Conservation (phyloP, 1,140 invertebrate genomes). For the Nomia melanderi region DNA sequence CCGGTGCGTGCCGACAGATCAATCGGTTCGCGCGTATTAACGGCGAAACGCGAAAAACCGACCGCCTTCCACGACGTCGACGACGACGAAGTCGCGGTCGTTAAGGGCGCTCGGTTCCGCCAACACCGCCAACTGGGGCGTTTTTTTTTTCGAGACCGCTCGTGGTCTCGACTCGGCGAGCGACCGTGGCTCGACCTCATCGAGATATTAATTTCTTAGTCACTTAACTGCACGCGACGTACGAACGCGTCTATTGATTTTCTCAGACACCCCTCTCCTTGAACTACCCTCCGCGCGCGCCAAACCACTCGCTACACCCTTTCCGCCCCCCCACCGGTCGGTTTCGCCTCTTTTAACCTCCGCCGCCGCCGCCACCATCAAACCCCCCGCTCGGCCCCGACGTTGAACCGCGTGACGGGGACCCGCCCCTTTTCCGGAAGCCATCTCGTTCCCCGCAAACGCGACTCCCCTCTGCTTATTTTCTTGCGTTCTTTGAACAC, state of each 20-base stretch:
- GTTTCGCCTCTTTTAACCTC: constrained; percentile 48
- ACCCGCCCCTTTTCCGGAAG: constrained; percentile 70
- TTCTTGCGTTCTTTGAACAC: constrained; percentile 73
- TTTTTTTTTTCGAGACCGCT: constrained; percentile 43
- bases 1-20: too few relatives aligned
- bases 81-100: neutral
- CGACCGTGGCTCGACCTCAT: constrained; percentile 73
- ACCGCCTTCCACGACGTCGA: too few relatives aligned
- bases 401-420: constrained; percentile 54
- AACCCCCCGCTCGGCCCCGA: too few relatives aligned
- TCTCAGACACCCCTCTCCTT: constrained; percentile 65
- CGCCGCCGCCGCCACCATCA: constrained; percentile 37
- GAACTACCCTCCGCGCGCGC: constrained; percentile 38
- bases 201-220: constrained; percentile 80
- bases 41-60: too few relatives aligned
- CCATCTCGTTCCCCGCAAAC: constrained; percentile 66
- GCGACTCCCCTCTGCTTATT: constrained; percentile 65
- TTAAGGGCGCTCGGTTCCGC: neutral
- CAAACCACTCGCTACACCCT: constrained; percentile 44
- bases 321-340: constrained; percentile 38
- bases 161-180: constrained; percentile 63
- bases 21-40: too few relatives aligned
- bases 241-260: constrained; percentile 78
- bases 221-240: constrained; percentile 78
- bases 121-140: constrained; percentile 24